Base-by-base conservation (phyloP, 2,113 vertebrate species). In the Sarotherodon lohbergeri region DNA sequence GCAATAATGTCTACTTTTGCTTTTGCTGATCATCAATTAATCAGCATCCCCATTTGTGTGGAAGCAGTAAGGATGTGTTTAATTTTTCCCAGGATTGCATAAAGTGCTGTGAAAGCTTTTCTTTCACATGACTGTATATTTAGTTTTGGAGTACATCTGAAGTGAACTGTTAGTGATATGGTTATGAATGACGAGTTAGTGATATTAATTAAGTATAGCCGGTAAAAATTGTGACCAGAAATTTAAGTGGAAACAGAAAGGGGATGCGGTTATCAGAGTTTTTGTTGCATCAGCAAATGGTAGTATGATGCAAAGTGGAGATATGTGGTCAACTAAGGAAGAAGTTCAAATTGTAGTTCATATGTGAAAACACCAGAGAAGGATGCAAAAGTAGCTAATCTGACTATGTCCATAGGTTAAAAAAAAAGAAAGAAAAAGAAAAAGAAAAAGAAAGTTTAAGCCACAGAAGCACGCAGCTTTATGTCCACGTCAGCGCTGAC, bases 401-500 rank as follows among this genome's bases (percentile, higher is more conserved):
- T 27, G 22, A 34, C 46, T 61, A 22, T 76, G 27, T 3, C 36
- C 56, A 57, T 43, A 81, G 80, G 14, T 29, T 9, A 19, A 81
- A 57, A 59, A 19, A 19, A 29, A 32, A 50, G 7, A 16, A n/a
- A 19, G 9, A 32, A 24, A 46, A 66, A 66, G 22, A 22, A 22
- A 22, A 22, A 22, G 9, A 66, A n/a, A 39, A 10, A 41, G 10
- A 41, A 10, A 4, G 61, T 17, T 76, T 76, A 76, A 73, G 66
- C 13, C 39, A 46, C 22, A 73, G 27, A 78, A 78, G 27, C 43
- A 14, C 8, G 32, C n/a, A 17, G 57, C 43, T 76, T 61, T 9
- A 4, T 10, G 57, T 88, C 85, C 84, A 90, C 88, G 78, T 91
- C 90, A 90, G 76, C 86, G 48, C 86, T 88, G 92, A 90, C 91